A percentile compares a stretch with the other conserved stretches of the same genome.
Evolutionary conservation across 2,113 vertebrate species (phyloP).

Genomic region (Anthoscopus minutus): DNA sequence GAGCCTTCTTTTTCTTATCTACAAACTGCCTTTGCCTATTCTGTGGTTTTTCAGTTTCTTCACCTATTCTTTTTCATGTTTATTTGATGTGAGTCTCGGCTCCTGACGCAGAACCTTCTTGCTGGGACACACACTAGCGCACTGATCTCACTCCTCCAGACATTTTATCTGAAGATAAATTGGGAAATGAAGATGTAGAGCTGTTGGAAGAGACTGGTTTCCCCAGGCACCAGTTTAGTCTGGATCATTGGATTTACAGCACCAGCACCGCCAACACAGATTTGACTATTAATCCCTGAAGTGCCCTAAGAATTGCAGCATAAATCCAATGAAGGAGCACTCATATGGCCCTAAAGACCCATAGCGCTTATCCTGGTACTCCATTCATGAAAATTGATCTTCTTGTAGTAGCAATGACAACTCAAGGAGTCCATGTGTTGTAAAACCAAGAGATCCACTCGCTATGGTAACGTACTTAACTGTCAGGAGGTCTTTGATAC

Average conservation of each 20-base stretch:
- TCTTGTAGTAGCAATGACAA: not conserved
- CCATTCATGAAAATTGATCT: conserved; percentile 17
- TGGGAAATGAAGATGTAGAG: conserved; percentile 41
- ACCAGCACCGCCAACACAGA: not conserved
- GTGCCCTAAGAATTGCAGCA: conserved; percentile 20
- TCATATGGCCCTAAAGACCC: conserved; percentile 23
- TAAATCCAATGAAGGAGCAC: conserved; percentile 38
- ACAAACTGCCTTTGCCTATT: not conserved
- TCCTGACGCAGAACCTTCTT: not conserved
- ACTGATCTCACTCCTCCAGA: not conserved
- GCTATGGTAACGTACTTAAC: not conserved
- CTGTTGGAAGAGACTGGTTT: conserved; percentile 15
- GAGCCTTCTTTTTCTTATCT: not conserved
- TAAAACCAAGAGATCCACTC: not conserved
- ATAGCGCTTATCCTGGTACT: not conserved
- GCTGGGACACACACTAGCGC: not conserved
- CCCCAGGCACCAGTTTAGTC: conserved; percentile 23
- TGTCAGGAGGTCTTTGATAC: not conserved
- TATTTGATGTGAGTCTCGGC: not conserved
- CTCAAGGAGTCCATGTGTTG: not conserved
- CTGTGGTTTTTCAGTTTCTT: not conserved
- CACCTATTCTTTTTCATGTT: not conserved
- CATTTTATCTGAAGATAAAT: conserved; percentile 1
- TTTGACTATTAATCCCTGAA: conserved; percentile 42
- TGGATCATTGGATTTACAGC: conserved; percentile 63